Conservation (phyloP, 2,797 vertebrate genomes). For the Prunella strophiata region DNA sequence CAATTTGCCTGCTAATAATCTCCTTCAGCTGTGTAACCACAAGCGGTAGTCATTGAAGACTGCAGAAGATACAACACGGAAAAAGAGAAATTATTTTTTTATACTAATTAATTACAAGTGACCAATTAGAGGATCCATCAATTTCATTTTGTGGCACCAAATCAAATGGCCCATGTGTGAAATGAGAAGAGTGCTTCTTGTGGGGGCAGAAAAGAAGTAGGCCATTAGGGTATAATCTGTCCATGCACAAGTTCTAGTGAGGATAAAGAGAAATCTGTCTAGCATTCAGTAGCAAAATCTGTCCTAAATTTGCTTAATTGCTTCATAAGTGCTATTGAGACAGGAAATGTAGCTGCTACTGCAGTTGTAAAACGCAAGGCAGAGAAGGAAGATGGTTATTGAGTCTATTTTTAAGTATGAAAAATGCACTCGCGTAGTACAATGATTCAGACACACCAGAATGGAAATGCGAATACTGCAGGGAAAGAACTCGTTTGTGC, state of each 20-base stretch:
- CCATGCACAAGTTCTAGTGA: neutral
- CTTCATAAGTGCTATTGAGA: constrained; percentile 41
- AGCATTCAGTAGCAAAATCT: constrained; percentile 46
- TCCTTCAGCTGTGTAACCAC: neutral
- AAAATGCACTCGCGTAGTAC: neutral
- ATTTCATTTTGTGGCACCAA: constrained; percentile 42
- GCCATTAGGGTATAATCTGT: constrained; percentile 33
- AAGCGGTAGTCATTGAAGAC: neutral
- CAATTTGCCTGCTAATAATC: neutral
- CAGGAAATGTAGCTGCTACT: constrained; percentile 57
- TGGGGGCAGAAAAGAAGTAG: neutral
- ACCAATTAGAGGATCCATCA: constrained; percentile 14
- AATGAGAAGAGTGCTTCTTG: neutral
- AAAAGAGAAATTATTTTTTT: neutral
- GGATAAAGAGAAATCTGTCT: constrained; percentile 59
- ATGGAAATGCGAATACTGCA: neutral
- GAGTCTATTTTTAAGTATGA: constrained; percentile 62
- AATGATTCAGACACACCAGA: constrained; percentile 30
- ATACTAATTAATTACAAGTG: constrained; percentile 53
- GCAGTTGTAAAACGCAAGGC: constrained; percentile 57
- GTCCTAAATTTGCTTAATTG: constrained; percentile 61
- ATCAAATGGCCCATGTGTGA: neutral
- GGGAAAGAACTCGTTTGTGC: neutral
- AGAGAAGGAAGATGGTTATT: constrained; percentile 52
- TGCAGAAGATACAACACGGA: neutral